Conservation (phyloP, 2,113 vertebrate genomes). For the Gopherus flavomarginatus region DNA sequence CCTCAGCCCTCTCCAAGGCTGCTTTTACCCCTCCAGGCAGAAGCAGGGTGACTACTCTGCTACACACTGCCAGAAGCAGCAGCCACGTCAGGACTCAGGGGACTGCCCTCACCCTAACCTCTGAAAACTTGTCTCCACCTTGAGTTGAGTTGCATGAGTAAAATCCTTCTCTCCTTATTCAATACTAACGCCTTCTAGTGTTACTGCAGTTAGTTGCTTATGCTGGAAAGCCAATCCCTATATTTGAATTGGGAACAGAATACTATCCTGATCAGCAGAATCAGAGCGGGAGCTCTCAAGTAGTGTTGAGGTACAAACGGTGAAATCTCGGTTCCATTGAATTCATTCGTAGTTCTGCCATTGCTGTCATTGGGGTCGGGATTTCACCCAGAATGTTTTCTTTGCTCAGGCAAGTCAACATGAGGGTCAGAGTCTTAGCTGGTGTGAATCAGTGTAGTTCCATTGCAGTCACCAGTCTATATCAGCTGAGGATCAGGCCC, state of each 20-base stretch:
- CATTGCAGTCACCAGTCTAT: accelerated
- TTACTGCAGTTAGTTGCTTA: background rate
- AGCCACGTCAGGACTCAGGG: background rate
- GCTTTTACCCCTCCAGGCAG: no score
- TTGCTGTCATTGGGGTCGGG: background rate
- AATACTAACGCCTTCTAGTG: background rate
- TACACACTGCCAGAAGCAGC: background rate
- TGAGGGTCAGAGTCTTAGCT: background rate
- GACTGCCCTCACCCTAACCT: background rate
- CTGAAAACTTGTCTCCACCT: background rate
- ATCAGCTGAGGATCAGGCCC: background rate
- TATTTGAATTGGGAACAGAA: background rate
- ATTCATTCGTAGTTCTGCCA: background rate
- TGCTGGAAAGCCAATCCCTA: background rate
- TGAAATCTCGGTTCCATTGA: background rate
- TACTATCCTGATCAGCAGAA: background rate
- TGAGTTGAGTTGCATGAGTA: background rate
- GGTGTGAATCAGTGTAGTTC: background rate
- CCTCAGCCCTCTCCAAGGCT: no score
- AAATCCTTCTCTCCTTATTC: background rate
- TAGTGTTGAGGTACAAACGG: background rate
- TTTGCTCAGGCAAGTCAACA: background rate
- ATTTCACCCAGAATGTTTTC: background rate
- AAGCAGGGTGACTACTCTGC: no score
- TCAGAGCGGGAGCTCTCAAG: background rate